Evolutionary conservation across 2,797 vertebrate genomes (phyloP).

Genomic region (Macropodus opercularis): DNA sequence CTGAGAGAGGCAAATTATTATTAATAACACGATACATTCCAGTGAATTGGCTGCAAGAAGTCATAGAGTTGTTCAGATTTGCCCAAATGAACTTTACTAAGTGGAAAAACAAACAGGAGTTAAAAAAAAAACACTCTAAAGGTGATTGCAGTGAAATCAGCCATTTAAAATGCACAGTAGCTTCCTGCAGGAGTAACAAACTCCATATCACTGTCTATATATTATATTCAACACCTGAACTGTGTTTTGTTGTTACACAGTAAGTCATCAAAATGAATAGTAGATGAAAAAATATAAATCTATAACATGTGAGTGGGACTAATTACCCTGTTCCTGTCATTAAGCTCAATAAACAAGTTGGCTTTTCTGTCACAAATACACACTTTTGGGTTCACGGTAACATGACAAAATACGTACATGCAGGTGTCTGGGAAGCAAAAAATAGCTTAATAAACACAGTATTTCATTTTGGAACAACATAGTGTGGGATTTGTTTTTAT

Average conservation of each 20-base stretch:
- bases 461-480: too few relatives aligned
- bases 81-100: too few relatives aligned
- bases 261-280: background rate
- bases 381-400: too few relatives aligned
- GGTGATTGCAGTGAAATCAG: background rate
- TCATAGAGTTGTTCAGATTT: background rate
- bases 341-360: too few relatives aligned
- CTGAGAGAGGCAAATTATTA: constrained; percentile 58
- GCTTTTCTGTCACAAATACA: too few relatives aligned
- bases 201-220: background rate
- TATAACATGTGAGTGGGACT: background rate
- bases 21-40: constrained; percentile 27
- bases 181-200: too few relatives aligned
- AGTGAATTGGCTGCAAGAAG: constrained; percentile 32
- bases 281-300: background rate
- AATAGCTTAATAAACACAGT: too few relatives aligned
- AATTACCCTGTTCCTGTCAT: background rate
- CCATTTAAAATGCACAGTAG: background rate
- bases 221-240: background rate
- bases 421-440: too few relatives aligned
- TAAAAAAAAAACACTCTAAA: too few relatives aligned
- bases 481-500: too few relatives aligned
- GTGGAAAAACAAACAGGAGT: too few relatives aligned
- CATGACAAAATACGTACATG: too few relatives aligned
- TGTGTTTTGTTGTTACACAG: background rate